Evolutionary conservation across 2,113 vertebrate species (phyloP), one percentile per base, ranked within the genome.

Genomic region (Quiscalus mexicanus): DNA sequence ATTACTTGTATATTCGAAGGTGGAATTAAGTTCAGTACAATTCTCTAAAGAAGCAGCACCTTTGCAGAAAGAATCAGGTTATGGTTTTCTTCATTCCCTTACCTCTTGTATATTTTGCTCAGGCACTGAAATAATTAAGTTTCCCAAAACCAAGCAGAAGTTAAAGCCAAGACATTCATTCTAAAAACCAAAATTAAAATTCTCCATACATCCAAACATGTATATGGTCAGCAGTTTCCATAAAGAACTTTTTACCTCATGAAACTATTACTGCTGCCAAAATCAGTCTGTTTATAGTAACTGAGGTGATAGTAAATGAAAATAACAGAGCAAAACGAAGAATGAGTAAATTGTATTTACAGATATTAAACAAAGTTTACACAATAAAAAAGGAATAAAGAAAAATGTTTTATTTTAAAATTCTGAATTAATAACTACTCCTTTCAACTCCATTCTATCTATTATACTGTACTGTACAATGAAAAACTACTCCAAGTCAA

Each of bases 141-240:
- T 91, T 93, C 92, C 67, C 64, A 90, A 94, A 96, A 91, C 53
- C 35, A 88, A 94, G 74, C 69, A 82, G 52, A 96, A 89, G 11
- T 88, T 78, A 88, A 92, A 93, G 82, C 65, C 84, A 94, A 90
- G 76, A 78, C 50, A 74, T 33, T 75, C 4, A 90, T 77, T 92
- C 76, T 83, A 60, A 89, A 95, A 79, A 45, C 16, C 37, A 76
- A 82, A 94, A 83, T 91, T 74, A 75, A 90, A 93, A 63, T 92
- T 74, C 52, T 94, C 19, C 67, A 81, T 31, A 70, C 41, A 87
- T 53, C 80, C 88, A 87, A 96, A 77, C 33, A 42, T 52, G 60
- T 88, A 47, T 70, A 85, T 4, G 33, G 63, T 86, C 94, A 96
- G 47, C 78, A 92, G 62, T 83, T 94, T 89, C 70, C 75, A 75